Conservation (phyloP, 2,113 vertebrate species). For the Bungarus multicinctus region DNA sequence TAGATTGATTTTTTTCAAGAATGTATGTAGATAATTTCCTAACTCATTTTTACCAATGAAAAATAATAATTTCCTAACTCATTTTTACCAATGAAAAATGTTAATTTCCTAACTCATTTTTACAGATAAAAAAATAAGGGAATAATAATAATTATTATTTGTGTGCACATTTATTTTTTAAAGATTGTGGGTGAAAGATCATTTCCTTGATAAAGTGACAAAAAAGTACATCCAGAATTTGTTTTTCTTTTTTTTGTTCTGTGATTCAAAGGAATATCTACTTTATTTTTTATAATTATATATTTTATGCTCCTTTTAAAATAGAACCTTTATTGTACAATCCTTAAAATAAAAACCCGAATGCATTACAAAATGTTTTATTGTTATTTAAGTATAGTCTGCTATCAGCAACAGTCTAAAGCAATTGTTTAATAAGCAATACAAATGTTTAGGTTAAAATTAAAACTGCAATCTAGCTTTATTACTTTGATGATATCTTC, state of each 20-base stretch:
- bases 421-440: not conserved
- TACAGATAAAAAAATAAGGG: constrained; percentile 34
- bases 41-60: constrained; percentile 43
- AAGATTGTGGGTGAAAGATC: not conserved
- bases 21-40: constrained; percentile 52
- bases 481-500: not conserved
- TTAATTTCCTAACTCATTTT: constrained; percentile 39
- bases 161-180: constrained; percentile 36
- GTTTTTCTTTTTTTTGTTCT: not conserved
- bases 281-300: not conserved
- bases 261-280: not conserved
- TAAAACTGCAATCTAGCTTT: not conserved
- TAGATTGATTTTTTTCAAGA: constrained; percentile 53
- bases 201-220: constrained; percentile 20
- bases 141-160: constrained; percentile 28
- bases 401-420: not conserved
- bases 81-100: constrained; percentile 30
- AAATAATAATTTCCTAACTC: constrained; percentile 20
- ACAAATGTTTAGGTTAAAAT: not conserved
- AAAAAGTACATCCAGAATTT: not conserved
- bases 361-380: not conserved
- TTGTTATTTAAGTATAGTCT: not conserved
- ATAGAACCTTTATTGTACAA: not conserved
- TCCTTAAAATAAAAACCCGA: not conserved
- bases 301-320: not conserved